Evolutionary conservation across 2,113 vertebrate species (phyloP), one percentile per base, ranked within the genome.

Genomic region (Epinephelus moara): DNA sequence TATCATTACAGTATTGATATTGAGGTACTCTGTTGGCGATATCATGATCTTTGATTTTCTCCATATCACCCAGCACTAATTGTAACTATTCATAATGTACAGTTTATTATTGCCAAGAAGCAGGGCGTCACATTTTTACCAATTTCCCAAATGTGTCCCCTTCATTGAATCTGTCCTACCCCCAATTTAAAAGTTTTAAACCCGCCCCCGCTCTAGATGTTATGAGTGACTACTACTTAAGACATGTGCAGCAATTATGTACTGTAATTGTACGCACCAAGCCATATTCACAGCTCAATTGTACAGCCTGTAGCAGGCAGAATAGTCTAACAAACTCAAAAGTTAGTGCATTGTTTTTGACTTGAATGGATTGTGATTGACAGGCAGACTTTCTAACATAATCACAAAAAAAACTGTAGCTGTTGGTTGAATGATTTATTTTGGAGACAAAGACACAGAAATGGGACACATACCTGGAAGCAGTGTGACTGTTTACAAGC

Each of bases 391-490:
- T 14, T 75, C 33, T 5, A 42, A 47, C n/a, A 60, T 50, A 60
- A 37, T 33, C 27, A 37, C 47, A n/a, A 40, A 50, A 67, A 10
- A 64, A n/a, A 19, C 19, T 37, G 11, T 5, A 33, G 37, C 25
- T 18, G 25, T 17, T 45, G 52, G 33, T 33, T 73, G 19, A 77
- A 18, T 1, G 15, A 64, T 37, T 78, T 23, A 33, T 59, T 33
- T 37, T 19, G 52, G 70, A 61, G 66, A 57, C 56, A 15, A 50
- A 80, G 71, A 59, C 45, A 40, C 25, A 67, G 47, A 77, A 80
- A 62, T 61, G 42, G 55, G 61, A 53, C 71, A 67, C 27, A 60
- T 9, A 69, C 70, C 62, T 77, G 57, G 75, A 64, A 70, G 68
- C 78, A 42, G 45, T 17, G 18, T 21, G 40, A 57, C 8, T 67